Conservation (phyloP, 2,888 invertebrate species). For the Lypha dubia region DNA sequence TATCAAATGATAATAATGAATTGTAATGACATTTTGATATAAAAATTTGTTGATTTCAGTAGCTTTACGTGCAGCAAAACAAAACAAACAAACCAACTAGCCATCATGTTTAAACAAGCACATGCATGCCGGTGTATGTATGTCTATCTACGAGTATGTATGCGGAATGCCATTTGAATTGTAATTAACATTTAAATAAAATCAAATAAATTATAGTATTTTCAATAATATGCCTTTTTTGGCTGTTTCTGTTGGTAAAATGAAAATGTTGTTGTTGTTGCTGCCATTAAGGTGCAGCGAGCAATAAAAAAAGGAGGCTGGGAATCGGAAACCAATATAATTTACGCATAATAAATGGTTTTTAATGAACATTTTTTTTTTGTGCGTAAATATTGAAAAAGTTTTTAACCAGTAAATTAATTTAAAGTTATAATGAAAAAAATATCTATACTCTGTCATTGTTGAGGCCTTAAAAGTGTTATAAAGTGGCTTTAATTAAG, state of each 20-base stretch:
- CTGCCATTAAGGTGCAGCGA: background rate
- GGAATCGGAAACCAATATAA: slow-evolving; percentile 42
- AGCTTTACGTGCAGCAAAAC: slow-evolving; percentile 35
- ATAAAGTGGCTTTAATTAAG: background rate
- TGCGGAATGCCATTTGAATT: slow-evolving; percentile 42
- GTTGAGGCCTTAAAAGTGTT: background rate
- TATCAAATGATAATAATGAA: slow-evolving; percentile 69
- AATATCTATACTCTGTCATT: background rate
- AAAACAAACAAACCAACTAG: no score
- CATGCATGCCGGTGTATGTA: background rate
- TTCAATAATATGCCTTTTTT: slow-evolving; percentile 4
- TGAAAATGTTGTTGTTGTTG: background rate
- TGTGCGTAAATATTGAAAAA: background rate
- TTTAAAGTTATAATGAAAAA: background rate
- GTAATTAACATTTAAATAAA: slow-evolving; percentile 63
- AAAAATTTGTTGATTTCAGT: slow-evolving; percentile 61
- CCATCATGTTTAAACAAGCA: slow-evolving; percentile 8
- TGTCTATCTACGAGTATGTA: background rate
- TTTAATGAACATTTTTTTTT: slow-evolving; percentile 10
- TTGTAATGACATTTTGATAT: slow-evolving; percentile 70
- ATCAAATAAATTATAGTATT: slow-evolving; percentile 63
- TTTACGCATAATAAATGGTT: slow-evolving; percentile 46
- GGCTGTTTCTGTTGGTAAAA: no score
- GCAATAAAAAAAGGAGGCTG: background rate
- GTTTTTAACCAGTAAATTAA: slow-evolving; percentile 1